A percentile compares a stretch with the other conserved stretches of the same genome.
These are phyloP conservation scores for Salvelinus fontinalis DNA, from an alignment of 2,113 vertebrate species.

Conservation along the genomic window DNA sequence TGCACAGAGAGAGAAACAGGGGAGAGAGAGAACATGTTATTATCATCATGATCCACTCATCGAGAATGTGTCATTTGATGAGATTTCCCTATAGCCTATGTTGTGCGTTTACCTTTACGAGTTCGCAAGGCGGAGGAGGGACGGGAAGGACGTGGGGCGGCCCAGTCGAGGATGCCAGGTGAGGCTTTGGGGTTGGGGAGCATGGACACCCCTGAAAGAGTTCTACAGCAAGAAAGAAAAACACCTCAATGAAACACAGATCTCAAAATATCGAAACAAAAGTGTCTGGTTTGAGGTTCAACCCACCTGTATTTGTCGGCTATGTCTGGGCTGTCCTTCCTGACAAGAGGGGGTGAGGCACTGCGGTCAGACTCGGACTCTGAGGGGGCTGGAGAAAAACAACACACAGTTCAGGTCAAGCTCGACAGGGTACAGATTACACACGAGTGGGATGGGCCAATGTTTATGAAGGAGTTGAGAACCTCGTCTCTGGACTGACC, in stretches of 20 bases:
- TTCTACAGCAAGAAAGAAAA: conserved; percentile 48
- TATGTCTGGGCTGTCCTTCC: conserved; percentile 48
- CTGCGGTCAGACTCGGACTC: conserved; percentile 74
- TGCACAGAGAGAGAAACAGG: too few species aligned
- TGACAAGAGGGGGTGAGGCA: conserved; percentile 59
- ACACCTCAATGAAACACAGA: not conserved
- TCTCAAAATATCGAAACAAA: not conserved
- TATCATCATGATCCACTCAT: too few species aligned
- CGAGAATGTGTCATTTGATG: too few species aligned
- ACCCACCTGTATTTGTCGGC: conserved; percentile 70
- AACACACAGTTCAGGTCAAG: not conserved
- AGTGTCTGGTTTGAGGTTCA: not conserved
- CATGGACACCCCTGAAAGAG: conserved; percentile 66
- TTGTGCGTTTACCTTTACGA: conserved; percentile 37
- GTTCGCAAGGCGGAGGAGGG: conserved; percentile 56
- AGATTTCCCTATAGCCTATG: too few species aligned
- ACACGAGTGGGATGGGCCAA: not conserved
- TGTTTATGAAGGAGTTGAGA: too few species aligned
- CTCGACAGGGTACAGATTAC: not conserved
- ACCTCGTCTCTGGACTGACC: conserved; percentile 52
- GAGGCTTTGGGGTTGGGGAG: conserved; percentile 57
- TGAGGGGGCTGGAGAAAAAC: conserved; percentile 54
- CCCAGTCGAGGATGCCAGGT: conserved; percentile 53
- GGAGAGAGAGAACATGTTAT: too few species aligned
- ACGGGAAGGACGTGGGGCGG: conserved; percentile 16